A percentile compares a stretch with the other conserved stretches of the same genome.
These are phyloP conservation scores for Carettochelys insculpta DNA, from an alignment of 2,113 vertebrate species.

Conservation along the genomic window DNA sequence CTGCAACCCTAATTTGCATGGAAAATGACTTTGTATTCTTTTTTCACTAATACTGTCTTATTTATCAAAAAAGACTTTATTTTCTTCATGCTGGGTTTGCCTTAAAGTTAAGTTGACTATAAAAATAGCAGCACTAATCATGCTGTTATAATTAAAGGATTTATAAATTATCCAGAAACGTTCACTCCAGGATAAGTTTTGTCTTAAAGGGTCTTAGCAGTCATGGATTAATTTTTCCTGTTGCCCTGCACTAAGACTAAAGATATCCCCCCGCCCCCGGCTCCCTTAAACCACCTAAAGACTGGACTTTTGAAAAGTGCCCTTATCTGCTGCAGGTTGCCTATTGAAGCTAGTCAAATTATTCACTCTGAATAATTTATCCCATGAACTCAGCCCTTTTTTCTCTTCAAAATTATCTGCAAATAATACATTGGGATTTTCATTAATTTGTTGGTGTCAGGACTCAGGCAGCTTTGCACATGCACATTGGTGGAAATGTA, in stretches of 20 bases:
- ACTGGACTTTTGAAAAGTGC: neutral
- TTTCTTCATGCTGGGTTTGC: neutral
- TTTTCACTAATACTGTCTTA: constrained; percentile 13
- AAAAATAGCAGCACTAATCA: constrained; percentile 32
- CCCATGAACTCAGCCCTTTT: neutral
- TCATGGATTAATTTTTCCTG: neutral
- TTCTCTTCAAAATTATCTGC: neutral
- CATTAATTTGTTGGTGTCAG: neutral
- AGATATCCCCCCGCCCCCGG: neutral
- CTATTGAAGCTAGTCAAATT: neutral
- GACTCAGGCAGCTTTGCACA: neutral
- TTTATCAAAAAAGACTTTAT: constrained; percentile 10
- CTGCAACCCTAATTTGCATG: constrained; percentile 19
- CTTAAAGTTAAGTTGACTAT: constrained; percentile 14
- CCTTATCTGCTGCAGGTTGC: neutral
- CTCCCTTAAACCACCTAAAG: neutral
- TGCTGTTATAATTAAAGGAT: constrained; percentile 23
- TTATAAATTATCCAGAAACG: constrained; percentile 34
- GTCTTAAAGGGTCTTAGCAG: neutral
- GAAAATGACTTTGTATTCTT: constrained; percentile 35
- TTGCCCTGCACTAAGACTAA: neutral
- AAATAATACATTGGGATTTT: neutral
- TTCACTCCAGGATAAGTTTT: constrained; percentile 9
- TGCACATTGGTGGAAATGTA: neutral
- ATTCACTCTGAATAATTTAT: neutral